These are phyloP conservation scores for Chinchilla lanigera DNA, from an alignment of 2,113 vertebrate species.

Conservation along the genomic window DNA sequence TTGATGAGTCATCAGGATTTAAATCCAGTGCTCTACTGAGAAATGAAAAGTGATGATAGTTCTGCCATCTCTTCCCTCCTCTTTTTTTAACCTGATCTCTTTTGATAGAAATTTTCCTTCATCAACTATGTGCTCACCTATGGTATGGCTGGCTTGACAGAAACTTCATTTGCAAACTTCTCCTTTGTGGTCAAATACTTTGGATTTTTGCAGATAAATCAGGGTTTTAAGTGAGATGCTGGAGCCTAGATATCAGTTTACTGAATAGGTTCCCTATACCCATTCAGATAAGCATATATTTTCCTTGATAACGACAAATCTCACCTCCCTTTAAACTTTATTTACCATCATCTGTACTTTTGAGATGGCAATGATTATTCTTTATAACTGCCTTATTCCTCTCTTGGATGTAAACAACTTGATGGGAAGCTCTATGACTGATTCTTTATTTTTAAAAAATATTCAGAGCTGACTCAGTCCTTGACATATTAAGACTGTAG, in stretches of 20 bases:
- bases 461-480: not conserved
- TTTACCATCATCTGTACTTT: not conserved
- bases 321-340: not conserved
- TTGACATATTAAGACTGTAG: not conserved
- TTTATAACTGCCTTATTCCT: not conserved
- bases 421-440: not conserved
- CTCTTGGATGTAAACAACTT: not conserved
- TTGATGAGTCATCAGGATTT: not conserved
- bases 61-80: not conserved
- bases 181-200: not conserved
- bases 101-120: not conserved
- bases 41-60: conserved; percentile 19
- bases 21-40: not conserved
- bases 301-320: not conserved
- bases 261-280: not conserved
- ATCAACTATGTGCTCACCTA: not conserved
- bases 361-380: not conserved
- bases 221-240: not conserved
- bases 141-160: not conserved
- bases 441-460: not conserved
- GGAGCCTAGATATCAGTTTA: not conserved
- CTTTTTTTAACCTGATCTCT: not conserved
- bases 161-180: not conserved
- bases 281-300: not conserved
- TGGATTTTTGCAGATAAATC: not conserved